Evolutionary conservation across 2,888 invertebrate genomes (phyloP).

Genomic region (Pseudoips prasinana): DNA sequence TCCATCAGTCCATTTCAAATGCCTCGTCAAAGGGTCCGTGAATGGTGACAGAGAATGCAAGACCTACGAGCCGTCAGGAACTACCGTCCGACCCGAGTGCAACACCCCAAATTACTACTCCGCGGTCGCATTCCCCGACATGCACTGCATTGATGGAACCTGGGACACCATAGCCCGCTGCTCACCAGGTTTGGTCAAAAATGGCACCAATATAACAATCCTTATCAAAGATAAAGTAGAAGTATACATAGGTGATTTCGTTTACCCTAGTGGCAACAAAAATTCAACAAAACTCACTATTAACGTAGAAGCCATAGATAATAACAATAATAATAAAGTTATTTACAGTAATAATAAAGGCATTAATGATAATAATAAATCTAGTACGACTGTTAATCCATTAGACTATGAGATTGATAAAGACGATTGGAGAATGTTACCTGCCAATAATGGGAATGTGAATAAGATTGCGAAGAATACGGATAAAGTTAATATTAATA

Average conservation of each 20-base stretch:
- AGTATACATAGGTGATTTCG: constrained; percentile 33
- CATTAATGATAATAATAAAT: constrained; percentile 3
- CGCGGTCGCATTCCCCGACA: constrained; percentile 29
- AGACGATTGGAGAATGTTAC: constrained; percentile 45
- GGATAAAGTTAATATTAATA: constrained; percentile 29
- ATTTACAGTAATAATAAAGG: constrained; percentile 4
- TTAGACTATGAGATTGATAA: constrained; percentile 41
- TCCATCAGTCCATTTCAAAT: constrained; percentile 46
- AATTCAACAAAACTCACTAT: neutral
- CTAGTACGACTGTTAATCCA: constrained; percentile 10
- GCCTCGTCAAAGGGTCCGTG: constrained; percentile 27
- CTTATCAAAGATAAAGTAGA: constrained; percentile 46
- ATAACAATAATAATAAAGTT: neutral
- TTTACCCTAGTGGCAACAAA: constrained; percentile 9
- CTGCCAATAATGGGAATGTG: constrained; percentile 1
- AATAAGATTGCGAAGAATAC: constrained; percentile 1
- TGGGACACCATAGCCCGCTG: constrained; percentile 52
- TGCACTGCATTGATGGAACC: constrained; percentile 49
- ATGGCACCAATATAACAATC: constrained; percentile 52
- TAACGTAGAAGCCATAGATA: neutral
- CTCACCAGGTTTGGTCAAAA: constrained; percentile 51
- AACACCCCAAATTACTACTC: constrained; percentile 51
- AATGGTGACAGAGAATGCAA: constrained; percentile 40
- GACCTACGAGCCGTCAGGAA: constrained; percentile 42
- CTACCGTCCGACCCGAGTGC: constrained; percentile 43